Evolutionary conservation across 2,113 vertebrate species (phyloP).

Genomic region (Hemichromis elongatus): DNA sequence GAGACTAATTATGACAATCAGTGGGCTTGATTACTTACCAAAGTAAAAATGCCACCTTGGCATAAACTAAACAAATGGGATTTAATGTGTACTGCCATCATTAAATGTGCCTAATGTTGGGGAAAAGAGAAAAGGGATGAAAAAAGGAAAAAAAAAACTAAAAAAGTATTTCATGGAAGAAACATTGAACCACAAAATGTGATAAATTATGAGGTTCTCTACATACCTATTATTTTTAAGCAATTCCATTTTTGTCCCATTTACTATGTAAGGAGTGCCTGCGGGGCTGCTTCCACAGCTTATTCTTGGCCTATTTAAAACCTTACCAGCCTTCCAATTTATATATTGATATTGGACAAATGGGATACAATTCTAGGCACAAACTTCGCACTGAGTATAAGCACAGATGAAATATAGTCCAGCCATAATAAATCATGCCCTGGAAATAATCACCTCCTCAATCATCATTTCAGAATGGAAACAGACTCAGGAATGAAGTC

Average conservation of each 20-base stretch:
- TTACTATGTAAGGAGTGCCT: background rate
- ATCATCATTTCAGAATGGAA: conserved; percentile 5
- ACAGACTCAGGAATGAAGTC: background rate
- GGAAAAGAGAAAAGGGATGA: background rate
- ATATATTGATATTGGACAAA: conserved; percentile 1
- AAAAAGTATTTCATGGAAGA: background rate
- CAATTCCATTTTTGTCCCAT: background rate
- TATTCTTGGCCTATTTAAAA: background rate
- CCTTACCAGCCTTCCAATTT: background rate
- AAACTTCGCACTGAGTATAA: conserved; percentile 16
- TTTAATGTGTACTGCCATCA: background rate
- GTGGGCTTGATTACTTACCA: too few relatives aligned
- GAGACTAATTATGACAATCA: background rate
- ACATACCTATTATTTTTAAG: background rate
- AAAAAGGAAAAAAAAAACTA: fast-evolving
- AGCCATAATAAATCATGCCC: background rate
- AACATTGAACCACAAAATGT: background rate
- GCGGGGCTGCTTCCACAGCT: background rate
- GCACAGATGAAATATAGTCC: conserved; percentile 4
- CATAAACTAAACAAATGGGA: background rate
- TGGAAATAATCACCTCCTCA: conserved; percentile 19
- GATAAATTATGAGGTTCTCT: background rate
- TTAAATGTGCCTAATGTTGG: background rate
- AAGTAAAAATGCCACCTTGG: background rate
- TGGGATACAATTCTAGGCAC: background rate